A percentile compares a stretch with the other conserved stretches of the same genome.
Conservation (phyloP, 2,113 vertebrate species). For the Chionis minor region DNA sequence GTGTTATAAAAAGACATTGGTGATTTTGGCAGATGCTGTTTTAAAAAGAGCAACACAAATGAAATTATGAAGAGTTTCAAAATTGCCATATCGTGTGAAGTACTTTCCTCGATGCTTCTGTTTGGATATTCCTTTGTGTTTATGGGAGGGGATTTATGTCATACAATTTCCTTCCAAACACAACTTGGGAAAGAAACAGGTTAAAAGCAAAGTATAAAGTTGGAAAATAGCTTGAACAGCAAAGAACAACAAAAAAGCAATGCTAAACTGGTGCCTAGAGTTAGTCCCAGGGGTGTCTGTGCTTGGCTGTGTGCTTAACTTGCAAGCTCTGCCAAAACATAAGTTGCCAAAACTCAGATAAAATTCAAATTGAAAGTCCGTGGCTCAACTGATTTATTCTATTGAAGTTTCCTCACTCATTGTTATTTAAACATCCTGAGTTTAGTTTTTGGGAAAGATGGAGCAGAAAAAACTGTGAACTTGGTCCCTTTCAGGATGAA, state of each 20-base stretch:
- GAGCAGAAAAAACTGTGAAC: background rate
- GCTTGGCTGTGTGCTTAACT: background rate
- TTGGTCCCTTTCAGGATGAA: background rate
- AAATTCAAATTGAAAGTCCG: background rate
- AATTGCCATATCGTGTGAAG: accelerated
- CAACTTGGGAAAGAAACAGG: background rate
- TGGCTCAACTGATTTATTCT: background rate
- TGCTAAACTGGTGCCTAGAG: background rate
- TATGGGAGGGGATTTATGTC: background rate
- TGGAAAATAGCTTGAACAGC: background rate
- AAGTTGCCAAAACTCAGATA: constrained; percentile 35
- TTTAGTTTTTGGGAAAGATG: background rate
- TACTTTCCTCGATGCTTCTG: background rate
- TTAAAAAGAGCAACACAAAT: background rate
- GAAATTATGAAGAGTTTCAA: background rate
- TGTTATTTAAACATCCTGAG: constrained; percentile 11
- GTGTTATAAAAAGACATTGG: background rate
- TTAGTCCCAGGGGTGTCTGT: background rate
- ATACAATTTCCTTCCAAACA: background rate
- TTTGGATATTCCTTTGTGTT: background rate
- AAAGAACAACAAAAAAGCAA: background rate
- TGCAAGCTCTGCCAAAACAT: background rate
- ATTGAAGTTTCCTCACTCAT: background rate
- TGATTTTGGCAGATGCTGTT: background rate
- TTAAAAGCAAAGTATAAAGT: constrained; percentile 22